phyloP scores from a whole-genome alignment of 2,888 invertebrate species.

The Acanthosoma haemorrhoidale region DNA sequence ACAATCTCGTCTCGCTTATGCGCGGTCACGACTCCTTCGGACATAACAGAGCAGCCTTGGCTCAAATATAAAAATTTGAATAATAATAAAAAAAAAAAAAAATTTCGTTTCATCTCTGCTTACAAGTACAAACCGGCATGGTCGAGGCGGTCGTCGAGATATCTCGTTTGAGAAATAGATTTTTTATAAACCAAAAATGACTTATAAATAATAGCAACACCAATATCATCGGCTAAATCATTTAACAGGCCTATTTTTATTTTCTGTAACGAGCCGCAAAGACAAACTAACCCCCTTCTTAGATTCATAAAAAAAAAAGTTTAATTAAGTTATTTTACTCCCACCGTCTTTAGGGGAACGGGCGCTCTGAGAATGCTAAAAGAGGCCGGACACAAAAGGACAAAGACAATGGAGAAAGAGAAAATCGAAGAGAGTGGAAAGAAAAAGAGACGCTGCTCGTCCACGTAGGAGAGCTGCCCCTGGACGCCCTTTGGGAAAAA shows the following conservation, averaged over 20 bases:
- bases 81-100: background rate
- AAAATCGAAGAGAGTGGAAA: background rate
- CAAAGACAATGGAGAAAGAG: background rate
- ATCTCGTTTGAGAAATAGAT: too few species aligned
- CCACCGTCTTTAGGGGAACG: background rate
- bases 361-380: background rate
- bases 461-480: constrained; percentile 1
- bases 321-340: constrained; percentile 23
- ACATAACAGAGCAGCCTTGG: background rate
- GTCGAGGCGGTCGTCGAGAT: background rate
- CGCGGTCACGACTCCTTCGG: background rate
- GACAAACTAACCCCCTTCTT: background rate
- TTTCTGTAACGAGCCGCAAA: too few species aligned
- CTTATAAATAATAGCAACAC: too few species aligned
- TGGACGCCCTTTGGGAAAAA: constrained; percentile 15
- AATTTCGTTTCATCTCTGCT: background rate
- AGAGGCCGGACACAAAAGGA: background rate
- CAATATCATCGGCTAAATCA: too few species aligned
- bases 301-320: background rate
- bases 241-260: too few species aligned
- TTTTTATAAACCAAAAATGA: too few species aligned
- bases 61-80: background rate
- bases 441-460: background rate
- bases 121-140: background rate
- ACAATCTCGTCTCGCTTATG: background rate